Evolutionary conservation across 92 coral and sea anemone species (phyloP), one percentile per base, ranked within the genome.

Genomic region (Actinostola sp.): DNA sequence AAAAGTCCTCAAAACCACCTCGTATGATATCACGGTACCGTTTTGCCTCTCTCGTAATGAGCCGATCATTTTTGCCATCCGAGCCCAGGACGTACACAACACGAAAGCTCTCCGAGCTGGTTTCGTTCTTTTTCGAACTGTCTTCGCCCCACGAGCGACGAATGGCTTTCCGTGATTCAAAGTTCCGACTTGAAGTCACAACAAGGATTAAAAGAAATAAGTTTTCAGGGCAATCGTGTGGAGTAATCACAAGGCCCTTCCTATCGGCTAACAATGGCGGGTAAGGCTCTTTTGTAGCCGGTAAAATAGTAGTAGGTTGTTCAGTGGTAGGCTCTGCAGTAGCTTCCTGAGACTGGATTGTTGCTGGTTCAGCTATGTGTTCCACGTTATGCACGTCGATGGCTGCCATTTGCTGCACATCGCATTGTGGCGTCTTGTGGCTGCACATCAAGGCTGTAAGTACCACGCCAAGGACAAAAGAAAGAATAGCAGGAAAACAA

Each of bases 81-180:
- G 90, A 79, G 15, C 97, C 97, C 11, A 90, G 53, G 17, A 88
- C 89, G 79, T 82, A 90, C 33, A 88, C 26, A 2, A 80, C 85
- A 29, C 76, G 83, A 55, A 80, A 79, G 8, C 66, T 57, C 45
- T 83, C 89, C 5, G 79, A 36, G 9, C 19, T 44, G 8, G 81
- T 29, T 33, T 66, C 75, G 54, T 66, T 66, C n/a, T 58, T 70
- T 52, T 66, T 70, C 42, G 70, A 43, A 36, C 64, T 52, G 36
- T 66, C 83, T 42, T 72, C 65, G 52, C 84, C 97, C 97, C 97
- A 90, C 31, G 97, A 88, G 14, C 75, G 73, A 17, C 97, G 89
- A 32, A 90, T 84, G 9, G 90, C 80, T 64, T 90, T 88, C 34
- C 97, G 79, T 31, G 87, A 93, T 32, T 80, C 85, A 65, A 90